Percentiles rank a stretch among this genome's conserved stretches.
phyloP scores from a whole-genome alignment of 2,888 invertebrate genomes.

The Nudaria mundana region DNA sequence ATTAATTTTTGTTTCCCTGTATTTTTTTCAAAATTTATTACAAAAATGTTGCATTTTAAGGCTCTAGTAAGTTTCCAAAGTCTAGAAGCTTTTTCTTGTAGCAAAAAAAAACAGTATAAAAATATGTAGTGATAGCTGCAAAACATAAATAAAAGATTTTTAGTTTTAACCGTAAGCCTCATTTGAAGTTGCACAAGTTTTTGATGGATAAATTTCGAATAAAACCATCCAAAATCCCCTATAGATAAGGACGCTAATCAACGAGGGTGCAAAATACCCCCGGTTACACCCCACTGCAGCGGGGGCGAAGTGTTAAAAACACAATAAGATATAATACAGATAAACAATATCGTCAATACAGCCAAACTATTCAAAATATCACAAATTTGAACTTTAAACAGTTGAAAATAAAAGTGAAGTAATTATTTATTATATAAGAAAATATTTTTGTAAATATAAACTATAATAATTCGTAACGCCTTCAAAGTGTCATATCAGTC shows the following conservation, averaged over 20 bases:
- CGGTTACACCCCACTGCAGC: constrained; percentile 48
- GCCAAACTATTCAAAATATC: constrained; percentile 7
- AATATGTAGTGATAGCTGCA: no score
- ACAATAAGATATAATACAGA: constrained; percentile 72
- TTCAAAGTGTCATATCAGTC: constrained; percentile 79
- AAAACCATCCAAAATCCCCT: constrained; percentile 56
- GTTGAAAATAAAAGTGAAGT: constrained; percentile 14
- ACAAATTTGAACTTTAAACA: constrained; percentile 28
- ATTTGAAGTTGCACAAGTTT: not conserved
- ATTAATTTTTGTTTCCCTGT: no score
- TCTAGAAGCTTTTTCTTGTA: no score
- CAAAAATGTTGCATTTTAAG: no score
- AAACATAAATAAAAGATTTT: no score
- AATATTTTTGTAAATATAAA: constrained; percentile 25
- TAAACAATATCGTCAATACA: constrained; percentile 16
- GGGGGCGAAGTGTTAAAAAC: constrained; percentile 77
- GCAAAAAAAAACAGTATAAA: no score
- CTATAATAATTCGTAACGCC: constrained; percentile 76
- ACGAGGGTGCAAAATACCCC: constrained; percentile 75
- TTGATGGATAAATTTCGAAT: constrained; percentile 31
- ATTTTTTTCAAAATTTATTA: no score
- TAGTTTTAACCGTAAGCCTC: no score
- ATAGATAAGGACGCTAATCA: constrained; percentile 78
- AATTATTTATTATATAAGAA: not conserved
- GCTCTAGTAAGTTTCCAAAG: no score